A percentile compares a stretch with the other conserved stretches of the same genome.
phyloP scores from a whole-genome alignment of 2,797 vertebrate species.

The Myotis vivesi region DNA sequence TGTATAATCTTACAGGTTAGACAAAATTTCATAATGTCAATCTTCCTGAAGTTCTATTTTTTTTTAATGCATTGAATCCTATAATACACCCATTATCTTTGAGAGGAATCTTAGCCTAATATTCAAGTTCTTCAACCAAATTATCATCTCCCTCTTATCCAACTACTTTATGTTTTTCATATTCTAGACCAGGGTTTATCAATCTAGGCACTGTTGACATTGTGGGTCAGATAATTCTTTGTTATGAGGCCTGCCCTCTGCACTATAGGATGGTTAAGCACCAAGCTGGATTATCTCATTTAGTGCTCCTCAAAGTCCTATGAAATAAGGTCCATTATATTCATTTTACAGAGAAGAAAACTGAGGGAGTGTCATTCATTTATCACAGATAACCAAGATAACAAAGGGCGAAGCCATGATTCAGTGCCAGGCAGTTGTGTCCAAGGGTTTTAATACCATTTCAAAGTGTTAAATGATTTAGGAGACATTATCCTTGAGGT shows the following conservation, averaged over 20 bases:
- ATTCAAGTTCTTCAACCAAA: not conserved
- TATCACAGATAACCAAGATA: not conserved
- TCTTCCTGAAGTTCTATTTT: not conserved
- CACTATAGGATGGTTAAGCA: not conserved
- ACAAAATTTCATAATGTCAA: not conserved
- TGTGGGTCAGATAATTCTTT: not conserved
- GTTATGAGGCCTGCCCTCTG: not conserved
- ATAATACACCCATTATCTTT: not conserved
- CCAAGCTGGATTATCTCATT: not conserved
- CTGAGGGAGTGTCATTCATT: not conserved
- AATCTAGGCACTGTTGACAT: not conserved
- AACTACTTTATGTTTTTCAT: not conserved
- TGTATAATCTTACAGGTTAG: not conserved
- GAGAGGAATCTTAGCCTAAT: not conserved
- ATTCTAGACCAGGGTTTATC: not conserved
- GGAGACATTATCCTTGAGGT: not conserved
- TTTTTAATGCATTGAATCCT: not conserved
- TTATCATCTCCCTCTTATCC: not conserved
- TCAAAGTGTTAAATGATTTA: not conserved
- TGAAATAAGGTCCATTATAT: not conserved
- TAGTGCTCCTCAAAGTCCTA: not conserved
- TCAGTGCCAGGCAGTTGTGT: not conserved
- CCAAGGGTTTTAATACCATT: not conserved
- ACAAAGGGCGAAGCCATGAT: not conserved
- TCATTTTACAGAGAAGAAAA: slow-evolving; percentile 13